These are phyloP conservation scores for Kryphioiulus occultus DNA, from an alignment of 2,888 invertebrate species.

Conservation along the genomic window DNA sequence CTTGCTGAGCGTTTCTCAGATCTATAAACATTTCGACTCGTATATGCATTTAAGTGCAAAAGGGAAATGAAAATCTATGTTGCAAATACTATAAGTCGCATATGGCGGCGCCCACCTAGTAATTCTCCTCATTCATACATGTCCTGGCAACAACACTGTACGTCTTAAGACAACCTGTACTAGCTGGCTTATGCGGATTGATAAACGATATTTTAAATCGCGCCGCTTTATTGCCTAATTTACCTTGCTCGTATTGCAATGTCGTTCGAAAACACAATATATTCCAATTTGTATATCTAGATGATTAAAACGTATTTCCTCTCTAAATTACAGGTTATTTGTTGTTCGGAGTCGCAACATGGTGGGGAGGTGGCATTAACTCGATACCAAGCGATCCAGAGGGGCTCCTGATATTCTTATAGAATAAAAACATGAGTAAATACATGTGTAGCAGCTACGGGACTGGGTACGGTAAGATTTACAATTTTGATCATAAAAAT, in stretches of 20 bases:
- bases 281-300: slow-evolving; percentile 39
- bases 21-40: slow-evolving; percentile 30
- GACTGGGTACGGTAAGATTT: not conserved
- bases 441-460: not conserved
- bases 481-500: not conserved
- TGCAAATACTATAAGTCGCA: slow-evolving; percentile 9
- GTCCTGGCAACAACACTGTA: not conserved
- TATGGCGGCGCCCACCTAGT: not conserved
- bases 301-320: slow-evolving; percentile 17
- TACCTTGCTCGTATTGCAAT: not conserved
- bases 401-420: not conserved
- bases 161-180: slow-evolving; percentile 25
- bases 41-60: not conserved
- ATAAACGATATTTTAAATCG: slow-evolving; percentile 30
- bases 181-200: not conserved
- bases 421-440: not conserved
- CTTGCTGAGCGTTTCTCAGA: not conserved
- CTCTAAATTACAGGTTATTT: not conserved
- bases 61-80: slow-evolving; percentile 17
- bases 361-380: not conserved
- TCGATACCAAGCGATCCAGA: not conserved
- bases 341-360: not conserved
- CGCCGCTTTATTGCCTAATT: slow-evolving; percentile 10
- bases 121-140: not conserved
- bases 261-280: slow-evolving; percentile 21